phyloP scores from a whole-genome alignment of 2,113 vertebrate genomes.

The Hemichromis elongatus region DNA sequence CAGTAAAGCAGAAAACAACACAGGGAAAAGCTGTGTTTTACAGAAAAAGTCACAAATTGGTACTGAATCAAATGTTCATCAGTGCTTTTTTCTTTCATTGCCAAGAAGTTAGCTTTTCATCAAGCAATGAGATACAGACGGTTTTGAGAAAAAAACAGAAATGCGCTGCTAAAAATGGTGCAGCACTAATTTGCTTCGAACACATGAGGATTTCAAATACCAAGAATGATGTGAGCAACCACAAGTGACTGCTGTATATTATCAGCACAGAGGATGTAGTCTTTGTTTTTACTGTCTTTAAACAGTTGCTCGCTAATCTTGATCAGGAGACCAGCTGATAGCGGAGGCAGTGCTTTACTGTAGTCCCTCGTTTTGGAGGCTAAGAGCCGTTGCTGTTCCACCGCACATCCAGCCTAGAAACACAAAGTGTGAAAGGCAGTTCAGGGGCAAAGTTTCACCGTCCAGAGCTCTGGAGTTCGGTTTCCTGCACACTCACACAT shows the following conservation, averaged over 20 bases:
- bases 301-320: background rate
- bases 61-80: background rate
- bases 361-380: background rate
- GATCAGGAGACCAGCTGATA: background rate
- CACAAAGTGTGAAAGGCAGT: background rate
- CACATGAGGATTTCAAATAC: background rate
- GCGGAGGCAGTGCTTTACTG: background rate
- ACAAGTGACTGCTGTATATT: background rate
- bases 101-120: background rate
- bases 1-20: background rate
- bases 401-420: background rate
- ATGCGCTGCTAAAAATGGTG: background rate
- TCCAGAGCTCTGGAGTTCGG: background rate
- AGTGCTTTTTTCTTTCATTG: background rate
- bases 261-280: background rate
- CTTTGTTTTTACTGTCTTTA: background rate
- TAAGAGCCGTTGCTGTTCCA: background rate
- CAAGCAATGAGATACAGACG: background rate
- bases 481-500: background rate
- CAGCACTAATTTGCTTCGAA: background rate
- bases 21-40: background rate
- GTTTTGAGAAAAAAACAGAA: background rate
- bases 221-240: background rate
- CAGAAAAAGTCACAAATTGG: background rate
- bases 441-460: background rate